These are phyloP conservation scores for Colletes collaris DNA, from an alignment of 2,888 invertebrate genomes.

Conservation along the genomic window DNA sequence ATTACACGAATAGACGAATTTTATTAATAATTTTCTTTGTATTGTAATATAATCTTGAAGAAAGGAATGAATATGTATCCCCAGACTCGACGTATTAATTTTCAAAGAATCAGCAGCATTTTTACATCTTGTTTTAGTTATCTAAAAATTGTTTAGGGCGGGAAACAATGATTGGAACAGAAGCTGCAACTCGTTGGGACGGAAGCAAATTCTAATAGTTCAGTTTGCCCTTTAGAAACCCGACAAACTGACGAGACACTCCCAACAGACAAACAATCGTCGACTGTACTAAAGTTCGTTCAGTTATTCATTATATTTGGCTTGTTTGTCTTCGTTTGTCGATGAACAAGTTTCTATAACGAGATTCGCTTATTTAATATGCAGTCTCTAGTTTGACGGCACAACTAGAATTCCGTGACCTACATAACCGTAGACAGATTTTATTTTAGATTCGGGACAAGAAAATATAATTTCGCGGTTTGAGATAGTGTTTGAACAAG, in stretches of 20 bases:
- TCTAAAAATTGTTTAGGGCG: too few relatives aligned
- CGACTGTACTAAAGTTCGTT: slow-evolving; percentile 22
- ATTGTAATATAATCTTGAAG: too few relatives aligned
- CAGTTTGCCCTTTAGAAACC: slow-evolving; percentile 11
- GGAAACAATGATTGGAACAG: too few relatives aligned
- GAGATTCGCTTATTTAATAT: slow-evolving; percentile 28
- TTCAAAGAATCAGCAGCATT: too few relatives aligned
- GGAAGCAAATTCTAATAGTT: slow-evolving; percentile 19
- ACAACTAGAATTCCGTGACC: background rate
- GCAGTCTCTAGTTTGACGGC: background rate
- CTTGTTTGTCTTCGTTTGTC: slow-evolving; percentile 11
- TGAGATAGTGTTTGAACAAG: background rate
- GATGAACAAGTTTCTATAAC: background rate
- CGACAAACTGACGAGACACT: slow-evolving; percentile 28
- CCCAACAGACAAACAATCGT: slow-evolving; percentile 24
- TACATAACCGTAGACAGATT: too few relatives aligned
- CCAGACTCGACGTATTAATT: too few relatives aligned
- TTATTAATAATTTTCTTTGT: too few relatives aligned
- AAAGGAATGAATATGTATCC: too few relatives aligned
- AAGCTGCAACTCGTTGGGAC: background rate
- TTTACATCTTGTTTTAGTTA: too few relatives aligned
- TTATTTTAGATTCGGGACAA: too few relatives aligned
- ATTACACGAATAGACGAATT: too few relatives aligned
- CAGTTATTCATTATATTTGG: slow-evolving; percentile 23
- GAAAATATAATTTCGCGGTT: too few relatives aligned